Percentiles rank a stretch among this genome's conserved stretches.
These are phyloP conservation scores for Hipparchia semele DNA, from an alignment of 2,888 invertebrate species.

Conservation along the genomic window DNA sequence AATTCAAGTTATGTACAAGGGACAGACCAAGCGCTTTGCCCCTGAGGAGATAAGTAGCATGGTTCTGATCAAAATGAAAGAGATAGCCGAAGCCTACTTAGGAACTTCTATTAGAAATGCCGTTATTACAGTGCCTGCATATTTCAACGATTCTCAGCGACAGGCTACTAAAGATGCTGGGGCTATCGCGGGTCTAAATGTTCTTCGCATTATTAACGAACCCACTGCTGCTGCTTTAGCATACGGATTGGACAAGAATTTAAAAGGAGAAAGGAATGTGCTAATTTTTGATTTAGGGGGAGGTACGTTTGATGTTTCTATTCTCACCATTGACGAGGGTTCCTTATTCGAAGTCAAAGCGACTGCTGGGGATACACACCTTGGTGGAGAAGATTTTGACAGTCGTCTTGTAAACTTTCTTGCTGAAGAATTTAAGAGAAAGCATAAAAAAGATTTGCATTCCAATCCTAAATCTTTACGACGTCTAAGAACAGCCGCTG, in stretches of 20 bases:
- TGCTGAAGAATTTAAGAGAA: slow-evolving; percentile 87
- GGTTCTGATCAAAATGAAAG: slow-evolving; percentile 82
- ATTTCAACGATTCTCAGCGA: slow-evolving; percentile 88
- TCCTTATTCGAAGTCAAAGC: slow-evolving; percentile 90
- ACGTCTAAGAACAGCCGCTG: slow-evolving; percentile 88
- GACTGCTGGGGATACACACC: slow-evolving; percentile 93
- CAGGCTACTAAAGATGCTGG: slow-evolving; percentile 93
- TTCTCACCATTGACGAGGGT: slow-evolving; percentile 91
- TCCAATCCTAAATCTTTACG: slow-evolving; percentile 86
- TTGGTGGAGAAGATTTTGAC: slow-evolving; percentile 90
- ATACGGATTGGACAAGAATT: slow-evolving; percentile 87
- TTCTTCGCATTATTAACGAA: slow-evolving; percentile 91
- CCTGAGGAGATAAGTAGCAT: slow-evolving; percentile 89
- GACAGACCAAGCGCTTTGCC: slow-evolving; percentile 84
- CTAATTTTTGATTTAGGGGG: slow-evolving; percentile 86
- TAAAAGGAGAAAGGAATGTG: slow-evolving; percentile 84
- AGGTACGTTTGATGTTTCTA: slow-evolving; percentile 91
- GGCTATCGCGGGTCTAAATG: slow-evolving; percentile 88
- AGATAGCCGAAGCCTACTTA: slow-evolving; percentile 87
- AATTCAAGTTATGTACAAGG: slow-evolving; percentile 85
- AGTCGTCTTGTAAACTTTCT: slow-evolving; percentile 86
- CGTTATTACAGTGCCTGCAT: slow-evolving; percentile 92
- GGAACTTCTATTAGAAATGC: slow-evolving; percentile 86
- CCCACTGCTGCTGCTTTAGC: slow-evolving; percentile 90
- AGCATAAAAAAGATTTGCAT: slow-evolving; percentile 86